phyloP scores from a whole-genome alignment of 2,797 vertebrate genomes.

The Hypotaenidia okinawae region DNA sequence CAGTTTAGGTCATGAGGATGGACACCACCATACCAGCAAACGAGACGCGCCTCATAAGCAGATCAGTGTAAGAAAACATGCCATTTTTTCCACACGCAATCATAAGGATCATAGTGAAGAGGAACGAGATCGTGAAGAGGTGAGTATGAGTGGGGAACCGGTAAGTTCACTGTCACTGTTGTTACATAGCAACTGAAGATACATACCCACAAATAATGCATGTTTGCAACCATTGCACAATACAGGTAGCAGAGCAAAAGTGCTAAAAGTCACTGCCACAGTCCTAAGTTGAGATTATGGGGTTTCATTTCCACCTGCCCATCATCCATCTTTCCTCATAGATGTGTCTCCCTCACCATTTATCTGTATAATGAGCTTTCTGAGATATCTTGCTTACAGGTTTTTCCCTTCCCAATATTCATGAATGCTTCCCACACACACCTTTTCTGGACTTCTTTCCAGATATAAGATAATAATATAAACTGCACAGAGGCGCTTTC shows the following conservation, averaged over 20 bases:
- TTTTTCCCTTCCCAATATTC: background rate
- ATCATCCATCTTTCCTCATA: background rate
- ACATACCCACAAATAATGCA: background rate
- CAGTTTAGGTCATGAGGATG: constrained; percentile 45
- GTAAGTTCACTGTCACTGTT: background rate
- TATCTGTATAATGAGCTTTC: background rate
- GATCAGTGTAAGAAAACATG: constrained; percentile 59
- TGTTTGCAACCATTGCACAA: fast-evolving
- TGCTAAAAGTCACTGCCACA: background rate
- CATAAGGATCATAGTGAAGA: constrained; percentile 71
- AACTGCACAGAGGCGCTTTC: background rate
- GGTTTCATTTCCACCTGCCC: background rate
- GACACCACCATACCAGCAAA: constrained; percentile 79
- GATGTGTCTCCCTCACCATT: background rate
- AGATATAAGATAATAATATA: background rate
- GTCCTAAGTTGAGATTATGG: background rate
- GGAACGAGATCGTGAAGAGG: constrained; percentile 86
- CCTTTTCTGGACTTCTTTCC: background rate
- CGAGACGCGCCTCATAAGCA: constrained; percentile 81
- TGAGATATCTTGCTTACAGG: background rate
- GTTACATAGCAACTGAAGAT: fast-evolving
- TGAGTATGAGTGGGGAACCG: constrained; percentile 53
- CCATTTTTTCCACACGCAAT: constrained; percentile 20
- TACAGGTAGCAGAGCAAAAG: background rate
- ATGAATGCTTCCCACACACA: background rate